Evolutionary conservation across 1,140 invertebrate species (phyloP).

Genomic region (Gyrodactylus bullatarudis): DNA sequence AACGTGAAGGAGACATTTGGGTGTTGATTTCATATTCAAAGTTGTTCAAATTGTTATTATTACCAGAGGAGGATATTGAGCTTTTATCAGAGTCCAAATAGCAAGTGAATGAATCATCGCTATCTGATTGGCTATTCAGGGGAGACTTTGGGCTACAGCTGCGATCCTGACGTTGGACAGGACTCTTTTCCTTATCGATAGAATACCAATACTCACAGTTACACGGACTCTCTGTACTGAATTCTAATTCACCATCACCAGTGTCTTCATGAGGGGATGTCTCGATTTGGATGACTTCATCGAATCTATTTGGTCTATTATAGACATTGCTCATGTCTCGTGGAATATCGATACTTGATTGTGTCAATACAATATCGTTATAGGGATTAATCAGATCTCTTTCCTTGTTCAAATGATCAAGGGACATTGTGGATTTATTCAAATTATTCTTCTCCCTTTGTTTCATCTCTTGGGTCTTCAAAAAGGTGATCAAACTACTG

Average conservation of each 20-base stretch:
- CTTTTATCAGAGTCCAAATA: background rate
- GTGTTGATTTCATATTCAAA: background rate
- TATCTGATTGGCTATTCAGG: background rate
- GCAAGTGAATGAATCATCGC: background rate
- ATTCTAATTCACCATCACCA: background rate
- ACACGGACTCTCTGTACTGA: background rate
- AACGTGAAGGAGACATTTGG: background rate
- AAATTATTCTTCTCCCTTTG: background rate
- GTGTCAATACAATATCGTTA: background rate
- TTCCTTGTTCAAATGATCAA: no score
- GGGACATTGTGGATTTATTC: background rate
- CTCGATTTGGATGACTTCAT: background rate
- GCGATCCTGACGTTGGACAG: background rate
- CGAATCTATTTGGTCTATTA: background rate
- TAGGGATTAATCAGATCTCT: no score
- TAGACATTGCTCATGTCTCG: background rate
- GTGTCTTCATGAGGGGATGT: background rate
- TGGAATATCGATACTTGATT: background rate
- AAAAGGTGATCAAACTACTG: background rate
- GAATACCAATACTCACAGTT: background rate
- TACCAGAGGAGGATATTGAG: no score
- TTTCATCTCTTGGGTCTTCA: background rate
- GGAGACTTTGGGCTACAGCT: background rate
- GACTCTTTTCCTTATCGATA: background rate
- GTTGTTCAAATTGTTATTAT: no score